These are phyloP conservation scores for Pollicipes pollicipes DNA, from an alignment of 1,140 invertebrate genomes.

Conservation along the genomic window DNA sequence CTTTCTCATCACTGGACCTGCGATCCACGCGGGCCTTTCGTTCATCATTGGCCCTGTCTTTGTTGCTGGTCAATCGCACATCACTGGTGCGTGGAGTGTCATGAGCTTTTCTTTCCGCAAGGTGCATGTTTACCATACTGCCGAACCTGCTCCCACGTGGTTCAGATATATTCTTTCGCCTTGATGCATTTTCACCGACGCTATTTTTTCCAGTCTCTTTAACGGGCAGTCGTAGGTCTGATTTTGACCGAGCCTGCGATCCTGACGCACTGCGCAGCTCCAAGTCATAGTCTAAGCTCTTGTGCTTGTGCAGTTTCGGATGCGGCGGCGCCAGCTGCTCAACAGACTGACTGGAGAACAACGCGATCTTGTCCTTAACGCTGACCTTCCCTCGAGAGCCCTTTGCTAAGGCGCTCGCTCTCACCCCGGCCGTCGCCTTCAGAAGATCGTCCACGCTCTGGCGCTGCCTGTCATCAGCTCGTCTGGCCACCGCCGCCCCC, in stretches of 20 bases:
- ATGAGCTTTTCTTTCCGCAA: neutral
- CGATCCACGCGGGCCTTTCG: no score
- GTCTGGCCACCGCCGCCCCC: neutral
- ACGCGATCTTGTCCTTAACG: conserved; percentile 68
- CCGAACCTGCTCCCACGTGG: neutral
- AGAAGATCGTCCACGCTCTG: conserved; percentile 12
- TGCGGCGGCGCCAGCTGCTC: conserved; percentile 23
- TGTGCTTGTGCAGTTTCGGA: conserved; percentile 27
- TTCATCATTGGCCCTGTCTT: no score
- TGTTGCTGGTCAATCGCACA: no score
- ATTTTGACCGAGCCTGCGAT: neutral
- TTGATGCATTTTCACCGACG: conserved; percentile 15
- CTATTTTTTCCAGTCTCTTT: neutral
- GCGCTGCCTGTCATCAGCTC: neutral
- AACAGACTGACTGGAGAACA: conserved; percentile 43
- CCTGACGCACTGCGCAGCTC: conserved; percentile 1
- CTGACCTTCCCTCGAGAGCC: conserved; percentile 45
- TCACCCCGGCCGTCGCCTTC: conserved; percentile 31
- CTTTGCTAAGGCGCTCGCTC: neutral
- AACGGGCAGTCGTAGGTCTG: neutral
- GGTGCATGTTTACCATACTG: neutral
- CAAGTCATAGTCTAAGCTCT: conserved; percentile 31
- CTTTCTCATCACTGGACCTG: no score
- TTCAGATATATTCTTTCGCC: conserved; percentile 11
- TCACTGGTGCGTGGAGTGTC: no score